These are phyloP conservation scores for Lithophane socia DNA, from an alignment of 2,888 invertebrate species.

Conservation along the genomic window DNA sequence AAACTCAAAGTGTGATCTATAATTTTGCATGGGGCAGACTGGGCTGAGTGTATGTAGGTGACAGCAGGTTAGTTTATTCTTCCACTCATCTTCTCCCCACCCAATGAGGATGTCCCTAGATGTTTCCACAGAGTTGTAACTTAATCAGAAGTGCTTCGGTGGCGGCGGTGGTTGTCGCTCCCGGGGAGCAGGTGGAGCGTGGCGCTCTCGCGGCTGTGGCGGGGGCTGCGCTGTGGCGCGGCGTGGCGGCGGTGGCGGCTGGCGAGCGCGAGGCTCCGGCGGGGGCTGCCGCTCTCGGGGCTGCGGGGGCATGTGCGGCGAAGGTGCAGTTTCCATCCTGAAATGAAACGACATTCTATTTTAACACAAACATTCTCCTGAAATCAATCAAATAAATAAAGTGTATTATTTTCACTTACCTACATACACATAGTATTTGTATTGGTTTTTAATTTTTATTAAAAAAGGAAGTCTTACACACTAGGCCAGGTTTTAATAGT, in stretches of 20 bases:
- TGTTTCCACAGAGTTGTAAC: background rate
- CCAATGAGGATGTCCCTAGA: background rate
- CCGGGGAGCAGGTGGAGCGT: slow-evolving; percentile 74
- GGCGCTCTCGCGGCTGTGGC: slow-evolving; percentile 71
- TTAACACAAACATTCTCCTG: background rate
- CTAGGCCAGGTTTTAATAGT: background rate
- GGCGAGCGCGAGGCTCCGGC: slow-evolving; percentile 76
- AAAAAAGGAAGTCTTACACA: background rate
- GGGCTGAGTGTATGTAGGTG: background rate
- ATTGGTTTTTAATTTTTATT: background rate
- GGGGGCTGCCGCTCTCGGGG: slow-evolving; percentile 76
- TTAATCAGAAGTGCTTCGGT: slow-evolving; percentile 47
- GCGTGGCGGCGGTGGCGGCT: slow-evolving; percentile 77
- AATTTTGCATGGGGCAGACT: background rate
- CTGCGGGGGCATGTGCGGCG: slow-evolving; percentile 46
- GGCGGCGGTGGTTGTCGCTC: slow-evolving; percentile 62
- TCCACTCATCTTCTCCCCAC: background rate
- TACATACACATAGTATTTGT: background rate
- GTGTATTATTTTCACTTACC: too few species aligned
- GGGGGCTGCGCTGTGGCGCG: slow-evolving; percentile 70
- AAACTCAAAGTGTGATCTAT: background rate
- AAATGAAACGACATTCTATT: background rate
- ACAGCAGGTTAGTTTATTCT: background rate
- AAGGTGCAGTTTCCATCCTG: slow-evolving; percentile 51
- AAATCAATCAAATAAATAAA: too few species aligned